Evolutionary conservation across 2,113 vertebrate genomes (phyloP).

Genomic region (Crocuta crocuta): DNA sequence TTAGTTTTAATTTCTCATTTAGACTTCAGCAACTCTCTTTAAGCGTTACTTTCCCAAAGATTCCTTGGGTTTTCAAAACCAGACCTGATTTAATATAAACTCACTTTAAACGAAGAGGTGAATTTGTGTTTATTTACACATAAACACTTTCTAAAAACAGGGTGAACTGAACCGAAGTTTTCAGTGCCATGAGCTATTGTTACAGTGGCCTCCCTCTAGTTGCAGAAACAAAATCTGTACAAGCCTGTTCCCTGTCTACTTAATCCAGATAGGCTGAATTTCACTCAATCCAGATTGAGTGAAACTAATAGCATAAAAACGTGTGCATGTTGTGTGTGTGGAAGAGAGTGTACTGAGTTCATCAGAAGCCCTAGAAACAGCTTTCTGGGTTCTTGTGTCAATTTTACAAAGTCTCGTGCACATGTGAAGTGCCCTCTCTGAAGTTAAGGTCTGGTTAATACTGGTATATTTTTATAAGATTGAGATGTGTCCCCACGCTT

Average conservation of each 20-base stretch:
- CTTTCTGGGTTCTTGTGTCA: conserved; percentile 83
- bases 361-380: conserved; percentile 81
- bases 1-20: conserved; percentile 51
- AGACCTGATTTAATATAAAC: conserved; percentile 76
- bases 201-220: conserved; percentile 86
- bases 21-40: conserved; percentile 61
- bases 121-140: conserved; percentile 82
- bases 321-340: conserved; percentile 46
- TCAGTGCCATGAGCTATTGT: conserved; percentile 85
- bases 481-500: conserved; percentile 85
- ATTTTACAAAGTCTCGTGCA: conserved; percentile 84
- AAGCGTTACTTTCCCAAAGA: conserved; percentile 62
- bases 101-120: conserved; percentile 69
- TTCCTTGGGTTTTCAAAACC: conserved; percentile 79
- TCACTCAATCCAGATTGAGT: conserved; percentile 60
- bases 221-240: conserved; percentile 83
- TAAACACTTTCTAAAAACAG: conserved; percentile 88
- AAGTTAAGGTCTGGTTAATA: conserved; percentile 87
- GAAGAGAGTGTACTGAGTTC: conserved; percentile 57
- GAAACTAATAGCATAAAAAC: conserved; percentile 60
- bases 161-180: conserved; percentile 84
- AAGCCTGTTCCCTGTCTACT: conserved; percentile 82
- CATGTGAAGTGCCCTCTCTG: conserved; percentile 86
- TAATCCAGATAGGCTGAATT: conserved; percentile 80
- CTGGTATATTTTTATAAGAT: conserved; percentile 91